These are phyloP conservation scores for Clepsis dumicolana DNA, from an alignment of 2,888 invertebrate species.

Conservation along the genomic window DNA sequence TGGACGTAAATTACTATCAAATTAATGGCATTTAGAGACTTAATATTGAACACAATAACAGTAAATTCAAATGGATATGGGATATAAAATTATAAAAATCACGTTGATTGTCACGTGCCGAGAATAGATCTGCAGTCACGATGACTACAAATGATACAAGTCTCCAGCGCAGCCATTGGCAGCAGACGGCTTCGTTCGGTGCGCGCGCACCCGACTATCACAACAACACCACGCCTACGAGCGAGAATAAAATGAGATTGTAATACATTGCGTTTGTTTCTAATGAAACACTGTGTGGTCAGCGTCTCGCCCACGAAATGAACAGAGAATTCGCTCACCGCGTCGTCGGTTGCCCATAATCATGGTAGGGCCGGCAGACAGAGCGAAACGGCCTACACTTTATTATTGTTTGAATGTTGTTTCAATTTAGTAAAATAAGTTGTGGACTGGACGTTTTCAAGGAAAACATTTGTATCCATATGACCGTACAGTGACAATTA, in stretches of 20 bases:
- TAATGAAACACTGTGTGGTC: too few relatives aligned
- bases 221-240: too few relatives aligned
- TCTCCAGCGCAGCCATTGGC: constrained; percentile 6
- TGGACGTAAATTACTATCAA: neutral
- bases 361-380: too few relatives aligned
- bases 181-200: constrained; percentile 10
- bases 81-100: constrained; percentile 8
- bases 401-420: neutral
- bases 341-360: too few relatives aligned
- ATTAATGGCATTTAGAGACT: neutral
- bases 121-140: constrained; percentile 20
- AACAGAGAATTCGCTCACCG: too few relatives aligned
- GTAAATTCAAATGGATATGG: neutral
- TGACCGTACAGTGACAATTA: neutral
- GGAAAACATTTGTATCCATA: neutral
- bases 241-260: too few relatives aligned
- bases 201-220: constrained; percentile 17
- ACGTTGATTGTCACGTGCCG: constrained; percentile 22
- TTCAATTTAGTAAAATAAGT: neutral
- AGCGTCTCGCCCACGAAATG: too few relatives aligned
- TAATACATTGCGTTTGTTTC: too few relatives aligned
- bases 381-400: constrained; percentile 3
- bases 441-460: neutral
- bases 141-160: constrained; percentile 9
- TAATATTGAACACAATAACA: constrained; percentile 3